Percentiles rank a stretch among this genome's conserved stretches.
phyloP scores from a whole-genome alignment of 2,797 vertebrate species.

The Aphelocoma californica region DNA sequence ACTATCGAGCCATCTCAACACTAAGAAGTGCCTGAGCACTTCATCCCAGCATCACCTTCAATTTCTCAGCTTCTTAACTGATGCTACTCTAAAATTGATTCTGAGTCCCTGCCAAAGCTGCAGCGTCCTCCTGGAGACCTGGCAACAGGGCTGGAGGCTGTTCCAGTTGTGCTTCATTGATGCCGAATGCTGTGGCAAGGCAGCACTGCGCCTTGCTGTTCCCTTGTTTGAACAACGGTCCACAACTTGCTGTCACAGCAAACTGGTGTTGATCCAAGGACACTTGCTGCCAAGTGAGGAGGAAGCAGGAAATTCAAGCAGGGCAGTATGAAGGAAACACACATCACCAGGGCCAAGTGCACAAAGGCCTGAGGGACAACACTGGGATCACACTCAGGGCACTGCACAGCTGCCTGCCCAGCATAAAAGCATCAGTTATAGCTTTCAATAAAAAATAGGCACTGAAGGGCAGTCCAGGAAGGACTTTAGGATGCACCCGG shows the following conservation, averaged over 20 bases:
- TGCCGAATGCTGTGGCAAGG: background rate
- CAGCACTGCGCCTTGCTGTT: background rate
- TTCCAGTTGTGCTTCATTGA: background rate
- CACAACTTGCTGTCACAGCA: conserved; percentile 24
- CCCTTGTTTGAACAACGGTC: background rate
- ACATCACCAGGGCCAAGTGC: background rate
- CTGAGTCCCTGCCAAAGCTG: background rate
- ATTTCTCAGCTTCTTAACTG: background rate
- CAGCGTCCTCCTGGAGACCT: background rate
- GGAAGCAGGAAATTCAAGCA: conserved; percentile 48
- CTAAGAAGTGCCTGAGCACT: background rate
- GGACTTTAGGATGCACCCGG: background rate
- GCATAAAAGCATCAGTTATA: background rate
- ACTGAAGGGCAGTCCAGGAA: background rate
- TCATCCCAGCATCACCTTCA: background rate
- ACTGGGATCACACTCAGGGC: background rate
- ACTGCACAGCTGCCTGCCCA: background rate
- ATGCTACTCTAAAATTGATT: background rate
- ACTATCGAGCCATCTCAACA: accelerated
- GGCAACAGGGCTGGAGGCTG: background rate
- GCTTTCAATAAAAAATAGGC: background rate
- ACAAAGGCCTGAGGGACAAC: background rate
- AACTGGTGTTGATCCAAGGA: conserved; percentile 25
- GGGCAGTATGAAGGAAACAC: conserved; percentile 1
- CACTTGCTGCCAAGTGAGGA: conserved; percentile 2